Conservation (phyloP, 2,888 invertebrate genomes). For the Parnassius smintheus region DNA sequence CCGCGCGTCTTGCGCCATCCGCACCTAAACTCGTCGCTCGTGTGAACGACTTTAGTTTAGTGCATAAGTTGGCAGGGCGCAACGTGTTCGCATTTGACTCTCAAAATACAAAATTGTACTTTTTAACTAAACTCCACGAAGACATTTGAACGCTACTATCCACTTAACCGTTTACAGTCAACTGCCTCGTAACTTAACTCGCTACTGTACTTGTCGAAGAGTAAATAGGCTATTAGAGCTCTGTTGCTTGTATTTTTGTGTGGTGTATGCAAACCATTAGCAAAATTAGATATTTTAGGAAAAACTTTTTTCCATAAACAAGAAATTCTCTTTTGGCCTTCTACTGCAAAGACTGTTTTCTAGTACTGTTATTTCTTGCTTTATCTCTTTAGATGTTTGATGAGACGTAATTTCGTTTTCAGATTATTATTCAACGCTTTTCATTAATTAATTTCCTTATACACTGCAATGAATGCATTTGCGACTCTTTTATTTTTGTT, state of each 20-base stretch:
- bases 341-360: slow-evolving; percentile 35
- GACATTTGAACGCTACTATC: too few species aligned
- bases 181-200: too few species aligned
- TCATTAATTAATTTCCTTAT: slow-evolving; percentile 48
- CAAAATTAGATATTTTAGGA: slow-evolving; percentile 56
- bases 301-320: slow-evolving; percentile 57
- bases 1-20: too few species aligned
- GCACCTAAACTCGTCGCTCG: too few species aligned
- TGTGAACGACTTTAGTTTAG: too few species aligned
- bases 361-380: slow-evolving; percentile 33
- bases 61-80: too few species aligned
- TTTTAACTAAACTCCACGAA: too few species aligned
- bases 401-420: slow-evolving; percentile 38
- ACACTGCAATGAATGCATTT: slow-evolving; percentile 50
- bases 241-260: slow-evolving; percentile 46
- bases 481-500: slow-evolving; percentile 51
- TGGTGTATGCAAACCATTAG: slow-evolving; percentile 44
- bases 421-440: not conserved
- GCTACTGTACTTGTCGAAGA: too few species aligned
- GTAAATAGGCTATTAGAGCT: slow-evolving; percentile 38
- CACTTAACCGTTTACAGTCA: too few species aligned
- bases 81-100: too few species aligned
- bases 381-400: slow-evolving; percentile 35
- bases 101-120: too few species aligned
- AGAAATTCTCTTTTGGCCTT: slow-evolving; percentile 59